Evolutionary conservation across 2,113 vertebrate genomes (phyloP).

Genomic region (Furnarius figulus): DNA sequence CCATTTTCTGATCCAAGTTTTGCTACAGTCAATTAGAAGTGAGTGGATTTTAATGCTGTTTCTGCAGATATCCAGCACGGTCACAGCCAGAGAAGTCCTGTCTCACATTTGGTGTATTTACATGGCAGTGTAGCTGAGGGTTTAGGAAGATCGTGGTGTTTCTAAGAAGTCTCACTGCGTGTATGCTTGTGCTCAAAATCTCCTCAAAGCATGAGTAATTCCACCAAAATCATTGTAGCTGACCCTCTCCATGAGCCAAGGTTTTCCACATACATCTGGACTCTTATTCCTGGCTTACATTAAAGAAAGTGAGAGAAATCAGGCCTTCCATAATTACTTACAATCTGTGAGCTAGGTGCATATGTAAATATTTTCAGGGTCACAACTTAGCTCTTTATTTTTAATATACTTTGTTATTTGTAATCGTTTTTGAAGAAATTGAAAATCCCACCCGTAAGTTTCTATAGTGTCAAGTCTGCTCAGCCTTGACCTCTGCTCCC

Average conservation of each 20-base stretch:
- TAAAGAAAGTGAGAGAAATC: slow-evolving; percentile 34
- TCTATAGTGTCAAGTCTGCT: neutral
- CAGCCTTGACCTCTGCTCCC: slow-evolving; percentile 26
- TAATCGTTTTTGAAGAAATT: neutral
- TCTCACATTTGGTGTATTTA: neutral
- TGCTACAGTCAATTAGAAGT: neutral
- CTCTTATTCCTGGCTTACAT: slow-evolving; percentile 7
- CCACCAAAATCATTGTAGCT: neutral
- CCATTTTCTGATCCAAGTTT: neutral
- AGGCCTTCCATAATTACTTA: neutral
- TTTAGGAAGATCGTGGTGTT: neutral
- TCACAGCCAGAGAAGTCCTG: fast-evolving
- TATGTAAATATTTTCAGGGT: slow-evolving; percentile 50
- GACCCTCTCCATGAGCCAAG: neutral
- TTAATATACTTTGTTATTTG: slow-evolving; percentile 45
- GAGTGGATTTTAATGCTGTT: neutral
- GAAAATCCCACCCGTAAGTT: slow-evolving; percentile 52
- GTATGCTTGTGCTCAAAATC: neutral
- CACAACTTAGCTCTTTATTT: slow-evolving; percentile 32
- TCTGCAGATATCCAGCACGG: neutral
- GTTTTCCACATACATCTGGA: neutral
- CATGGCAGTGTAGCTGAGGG: neutral
- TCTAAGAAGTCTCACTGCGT: neutral
- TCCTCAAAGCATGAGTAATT: neutral
- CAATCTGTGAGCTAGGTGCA: slow-evolving; percentile 9